Evolutionary conservation across 37 sponge, comb jelly and placozoan species (phyloP).

Genomic region (Ianthella basta): DNA sequence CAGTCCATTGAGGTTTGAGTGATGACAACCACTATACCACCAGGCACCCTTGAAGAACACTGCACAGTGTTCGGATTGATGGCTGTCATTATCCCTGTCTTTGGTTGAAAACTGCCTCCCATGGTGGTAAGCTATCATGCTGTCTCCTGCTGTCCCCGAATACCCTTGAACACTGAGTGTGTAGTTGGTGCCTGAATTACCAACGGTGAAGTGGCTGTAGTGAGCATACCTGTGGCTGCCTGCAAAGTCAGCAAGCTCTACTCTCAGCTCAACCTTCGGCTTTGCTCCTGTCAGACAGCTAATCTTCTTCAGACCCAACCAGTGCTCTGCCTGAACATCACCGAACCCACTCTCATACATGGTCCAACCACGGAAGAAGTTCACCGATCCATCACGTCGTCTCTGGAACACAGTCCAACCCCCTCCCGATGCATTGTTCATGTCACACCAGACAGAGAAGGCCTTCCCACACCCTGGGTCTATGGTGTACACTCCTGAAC

Average conservation of each 20-base stretch:
- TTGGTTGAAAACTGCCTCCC: no score
- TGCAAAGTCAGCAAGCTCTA: no score
- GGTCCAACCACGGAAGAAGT: neutral
- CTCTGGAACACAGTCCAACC: constrained; percentile 6
- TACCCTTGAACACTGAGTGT: neutral
- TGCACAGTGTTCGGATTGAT: neutral
- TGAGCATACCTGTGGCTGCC: no score
- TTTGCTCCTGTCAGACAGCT: neutral
- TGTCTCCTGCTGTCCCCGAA: neutral
- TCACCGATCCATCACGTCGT: neutral
- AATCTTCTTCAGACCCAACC: neutral
- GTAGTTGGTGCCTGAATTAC: no score
- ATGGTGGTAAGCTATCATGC: neutral
- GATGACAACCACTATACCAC: neutral
- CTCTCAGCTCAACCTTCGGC: no score
- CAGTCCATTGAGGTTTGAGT: neutral
- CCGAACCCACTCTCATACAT: neutral
- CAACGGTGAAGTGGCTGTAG: no score
- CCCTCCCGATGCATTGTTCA: neutral
- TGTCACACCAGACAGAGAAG: neutral
- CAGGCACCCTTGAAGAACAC: neutral
- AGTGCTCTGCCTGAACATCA: neutral
- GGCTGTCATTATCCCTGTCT: no score
- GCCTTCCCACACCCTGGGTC: neutral
- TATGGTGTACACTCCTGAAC: neutral